Evolutionary conservation across 2,797 vertebrate genomes (phyloP), one percentile per base, ranked within the genome.

Genomic region (Cossypha polioptera): DNA sequence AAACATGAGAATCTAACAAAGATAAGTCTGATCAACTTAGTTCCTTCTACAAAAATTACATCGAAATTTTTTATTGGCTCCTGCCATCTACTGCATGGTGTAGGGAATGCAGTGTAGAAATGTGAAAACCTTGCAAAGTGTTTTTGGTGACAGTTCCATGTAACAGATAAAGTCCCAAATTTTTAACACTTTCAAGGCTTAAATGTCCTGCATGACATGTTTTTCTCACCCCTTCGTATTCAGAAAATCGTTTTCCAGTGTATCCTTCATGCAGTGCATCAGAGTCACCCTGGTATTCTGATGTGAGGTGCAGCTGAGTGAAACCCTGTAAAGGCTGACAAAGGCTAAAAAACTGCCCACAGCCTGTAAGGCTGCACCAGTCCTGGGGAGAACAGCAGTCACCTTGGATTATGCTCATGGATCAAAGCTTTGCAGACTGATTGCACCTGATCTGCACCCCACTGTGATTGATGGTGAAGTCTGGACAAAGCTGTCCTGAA

Each of bases 81-180:
- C 92, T 90, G 91, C 96, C 97, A 96, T 93, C 97, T 97, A 91
- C 93, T 92, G 96, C 53, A 28, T 33, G 16, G 9, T 11, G 8
- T 26, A 42, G 76, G 84, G 63, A 96, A 93, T 78, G 77, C 96
- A 91, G 36, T 48, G 28, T 0, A 29, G 55, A 73, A 73, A 61
- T 11, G 48, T 33, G 55, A 48, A 55, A 89, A 73, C 28, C n/a
- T 11, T 7, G 13, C 3, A 0, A 67, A 68, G 21, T 5, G 11
- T 42, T 9, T 59, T 83, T 83, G 33, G 57, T 65, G 58, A 31
- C 20, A 31, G 10, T 29, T 48, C 14, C 3, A 2, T 21, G 0
- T 21, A 51, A 61, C 31, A 69, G n/a, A 51, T 66, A 38, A 8
- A 53, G 15, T 16, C 18, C 36, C 7, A 66, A 22, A 71, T 92